Conservation (phyloP, 2,888 invertebrate species). For the Galeopsomyia nigrocyanea region DNA sequence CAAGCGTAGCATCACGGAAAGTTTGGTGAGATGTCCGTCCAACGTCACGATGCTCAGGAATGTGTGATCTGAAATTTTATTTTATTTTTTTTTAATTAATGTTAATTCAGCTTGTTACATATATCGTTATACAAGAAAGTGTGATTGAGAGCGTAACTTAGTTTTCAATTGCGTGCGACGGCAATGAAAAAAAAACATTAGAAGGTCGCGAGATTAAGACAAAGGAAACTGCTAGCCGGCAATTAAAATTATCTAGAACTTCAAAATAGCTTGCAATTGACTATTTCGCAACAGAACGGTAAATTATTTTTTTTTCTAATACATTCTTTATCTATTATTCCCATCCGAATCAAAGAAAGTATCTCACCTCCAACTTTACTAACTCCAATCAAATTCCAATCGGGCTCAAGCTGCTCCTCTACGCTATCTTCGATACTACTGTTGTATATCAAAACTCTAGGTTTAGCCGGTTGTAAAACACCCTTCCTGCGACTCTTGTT, state of each 20-base stretch:
- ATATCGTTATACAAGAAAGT: too few species aligned
- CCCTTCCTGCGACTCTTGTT: constrained; percentile 69
- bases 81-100: neutral
- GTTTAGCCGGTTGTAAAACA: constrained; percentile 73
- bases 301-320: too few species aligned
- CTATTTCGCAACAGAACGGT: too few species aligned
- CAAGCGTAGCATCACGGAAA: constrained; percentile 75
- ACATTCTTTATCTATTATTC: too few species aligned
- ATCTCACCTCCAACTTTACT: constrained; percentile 71
- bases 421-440: constrained; percentile 71
- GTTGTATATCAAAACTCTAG: constrained; percentile 75
- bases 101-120: too few species aligned
- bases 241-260: too few species aligned
- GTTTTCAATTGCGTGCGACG: too few species aligned
- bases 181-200: too few species aligned
- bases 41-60: constrained; percentile 77
- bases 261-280: too few species aligned
- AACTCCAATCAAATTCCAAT: constrained; percentile 76
- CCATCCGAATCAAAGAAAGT: neutral
- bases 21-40: constrained; percentile 74
- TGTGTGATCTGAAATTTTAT: constrained; percentile 70
- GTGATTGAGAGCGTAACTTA: too few species aligned
- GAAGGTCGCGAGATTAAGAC: too few species aligned
- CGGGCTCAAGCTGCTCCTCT: constrained; percentile 71
- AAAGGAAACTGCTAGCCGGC: too few species aligned